Evolutionary conservation across 2,797 vertebrate species (phyloP).

Genomic region (Halcyon smyrnensis): DNA sequence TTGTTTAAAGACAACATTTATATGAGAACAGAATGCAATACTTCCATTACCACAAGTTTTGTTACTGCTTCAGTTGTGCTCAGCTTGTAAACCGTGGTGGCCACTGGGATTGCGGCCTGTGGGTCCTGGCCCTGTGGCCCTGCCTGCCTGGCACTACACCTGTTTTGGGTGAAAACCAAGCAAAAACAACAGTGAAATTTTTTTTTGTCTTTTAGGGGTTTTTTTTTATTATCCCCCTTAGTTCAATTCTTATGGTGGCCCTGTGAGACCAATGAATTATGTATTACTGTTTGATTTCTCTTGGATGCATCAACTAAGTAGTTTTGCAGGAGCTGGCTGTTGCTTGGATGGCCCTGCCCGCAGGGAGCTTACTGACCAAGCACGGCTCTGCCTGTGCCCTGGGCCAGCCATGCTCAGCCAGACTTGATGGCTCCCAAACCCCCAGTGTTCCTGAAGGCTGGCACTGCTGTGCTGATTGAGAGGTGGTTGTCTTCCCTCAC

Average conservation of each 20-base stretch:
- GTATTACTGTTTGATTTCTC: not conserved
- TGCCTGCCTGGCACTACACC: accelerated
- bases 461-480: accelerated
- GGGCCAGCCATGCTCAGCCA: accelerated
- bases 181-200: accelerated
- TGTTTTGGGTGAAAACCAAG: not conserved
- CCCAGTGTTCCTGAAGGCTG: accelerated
- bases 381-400: accelerated
- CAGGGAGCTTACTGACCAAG: accelerated
- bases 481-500: not conserved
- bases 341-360: accelerated
- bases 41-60: not conserved
- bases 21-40: accelerated
- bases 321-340: accelerated
- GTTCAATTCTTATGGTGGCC: not conserved
- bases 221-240: accelerated
- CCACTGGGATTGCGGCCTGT: accelerated
- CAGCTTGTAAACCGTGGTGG: accelerated
- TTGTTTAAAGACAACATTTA: not conserved
- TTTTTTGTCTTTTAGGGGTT: no score
- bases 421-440: not conserved
- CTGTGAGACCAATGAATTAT: not conserved
- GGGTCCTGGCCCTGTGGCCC: no score
- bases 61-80: not conserved
- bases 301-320: accelerated